Base-by-base conservation (phyloP, 2,113 vertebrate genomes). In the Callionymus lyra region DNA sequence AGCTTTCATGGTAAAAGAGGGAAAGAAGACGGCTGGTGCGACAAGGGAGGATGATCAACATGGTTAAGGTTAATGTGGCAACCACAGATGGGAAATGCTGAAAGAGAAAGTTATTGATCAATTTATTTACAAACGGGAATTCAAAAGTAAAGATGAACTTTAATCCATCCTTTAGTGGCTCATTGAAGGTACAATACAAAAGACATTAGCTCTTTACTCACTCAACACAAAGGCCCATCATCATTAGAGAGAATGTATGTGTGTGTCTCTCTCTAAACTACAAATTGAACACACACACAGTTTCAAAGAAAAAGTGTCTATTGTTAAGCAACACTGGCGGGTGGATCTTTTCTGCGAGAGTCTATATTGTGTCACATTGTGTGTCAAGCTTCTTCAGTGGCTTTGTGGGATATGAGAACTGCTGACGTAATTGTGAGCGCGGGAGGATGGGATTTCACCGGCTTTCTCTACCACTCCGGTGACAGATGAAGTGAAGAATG, bases 371-470 rank as follows among this genome's bases (percentile, higher is more conserved):
- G 65, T 52, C 54, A 64, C 63, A 73, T 76, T 81, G 79, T 74
- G 69, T 74, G 62, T 67, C 69, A 59, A 71, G 49, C 56, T 65
- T 70, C 74, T 74, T 80, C 63, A 59, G 50, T 43, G 65, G 69
- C 65, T 79, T 78, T 75, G 70, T 72, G 75, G 75, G 73, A 74
- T 65, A 64, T 80, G 75, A 79, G 75, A 80, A 74, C 50, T 74
- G 77, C 79, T 83, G 81, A 83, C 64, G 77, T 83, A 77, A 80
- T 59, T 27, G 35, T 47, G 53, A 74, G 64, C 15, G 64, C 65
- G 60, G 72, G 50, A 31, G 75, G 75, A 83, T 83, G 81, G 75
- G 79, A 76, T 82, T 83, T 80, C 79, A 80, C 40, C 16, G 38
- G 58, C 62, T 74, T 62, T 65, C 65, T 74, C 65, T 56, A 61